Percentiles rank a stretch among this genome's conserved stretches.
phyloP scores from a whole-genome alignment of 2,888 invertebrate species.

The Physocephala rufipes region DNA sequence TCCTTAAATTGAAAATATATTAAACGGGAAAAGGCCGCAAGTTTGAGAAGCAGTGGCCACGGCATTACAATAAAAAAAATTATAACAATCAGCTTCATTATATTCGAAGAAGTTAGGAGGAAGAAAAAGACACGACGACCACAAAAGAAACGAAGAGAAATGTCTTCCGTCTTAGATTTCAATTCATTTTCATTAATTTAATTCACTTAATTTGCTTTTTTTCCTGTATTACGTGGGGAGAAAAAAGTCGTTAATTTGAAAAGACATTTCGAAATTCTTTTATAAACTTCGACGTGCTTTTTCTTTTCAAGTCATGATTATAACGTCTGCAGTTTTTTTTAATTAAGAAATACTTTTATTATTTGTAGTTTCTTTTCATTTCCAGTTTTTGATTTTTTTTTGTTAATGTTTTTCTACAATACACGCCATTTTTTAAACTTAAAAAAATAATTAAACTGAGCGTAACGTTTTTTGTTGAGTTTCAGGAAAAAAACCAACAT shows the following conservation, averaged over 20 bases:
- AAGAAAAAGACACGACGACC: no score
- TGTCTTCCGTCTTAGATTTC: no score
- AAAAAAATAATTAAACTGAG: not conserved
- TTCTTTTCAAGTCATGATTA: not conserved
- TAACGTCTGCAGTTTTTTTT: not conserved
- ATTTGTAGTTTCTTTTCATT: not conserved
- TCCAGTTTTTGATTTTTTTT: not conserved
- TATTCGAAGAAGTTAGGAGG: no score
- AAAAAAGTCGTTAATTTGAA: not conserved
- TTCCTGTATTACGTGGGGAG: no score
- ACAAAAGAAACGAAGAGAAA: no score
- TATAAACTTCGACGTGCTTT: not conserved
- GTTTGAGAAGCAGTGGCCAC: no score
- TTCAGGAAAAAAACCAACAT: no score
- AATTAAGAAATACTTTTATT: not conserved
- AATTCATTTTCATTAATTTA: no score
- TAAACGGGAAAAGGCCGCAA: constrained; percentile 33
- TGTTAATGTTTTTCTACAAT: constrained; percentile 7
- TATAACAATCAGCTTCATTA: constrained; percentile 23
- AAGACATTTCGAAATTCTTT: constrained; percentile 7
- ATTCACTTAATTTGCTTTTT: constrained; percentile 13
- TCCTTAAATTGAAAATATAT: constrained; percentile 43
- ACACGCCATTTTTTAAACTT: constrained; percentile 14
- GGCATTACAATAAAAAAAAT: constrained; percentile 3
- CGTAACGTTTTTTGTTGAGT: not conserved